These are phyloP conservation scores for Serilophus lunatus DNA, from an alignment of 2,113 vertebrate genomes.

Conservation along the genomic window DNA sequence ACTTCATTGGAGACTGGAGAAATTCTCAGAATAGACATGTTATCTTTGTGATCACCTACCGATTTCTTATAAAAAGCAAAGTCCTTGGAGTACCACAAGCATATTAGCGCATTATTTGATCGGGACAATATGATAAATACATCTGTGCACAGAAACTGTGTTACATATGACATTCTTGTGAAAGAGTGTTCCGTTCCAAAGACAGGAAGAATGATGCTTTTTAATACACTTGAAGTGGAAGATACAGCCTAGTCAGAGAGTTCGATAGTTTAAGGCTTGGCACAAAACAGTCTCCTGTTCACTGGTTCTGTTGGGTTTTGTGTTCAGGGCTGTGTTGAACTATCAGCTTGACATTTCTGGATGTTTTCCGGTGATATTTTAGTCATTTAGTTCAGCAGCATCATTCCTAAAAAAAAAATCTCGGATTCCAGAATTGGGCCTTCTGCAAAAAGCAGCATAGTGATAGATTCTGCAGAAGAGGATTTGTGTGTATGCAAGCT, in stretches of 20 bases:
- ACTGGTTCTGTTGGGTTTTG: neutral
- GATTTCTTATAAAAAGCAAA: neutral
- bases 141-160: neutral
- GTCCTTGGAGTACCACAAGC: neutral
- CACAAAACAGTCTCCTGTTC: neutral
- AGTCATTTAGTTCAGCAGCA: neutral
- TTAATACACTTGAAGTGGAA: neutral
- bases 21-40: neutral
- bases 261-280: too few relatives aligned
- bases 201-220: neutral
- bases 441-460: neutral
- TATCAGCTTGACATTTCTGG: neutral
- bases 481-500: neutral
- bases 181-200: neutral
- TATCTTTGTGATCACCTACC: neutral
- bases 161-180: neutral
- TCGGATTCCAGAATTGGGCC: neutral
- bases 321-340: neutral
- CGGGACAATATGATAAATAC: neutral
- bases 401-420: neutral
- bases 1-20: neutral
- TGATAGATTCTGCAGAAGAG: neutral
- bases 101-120: neutral
- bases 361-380: neutral
- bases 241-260: neutral